Evolutionary conservation across 1,140 invertebrate species (phyloP), one percentile per base, ranked within the genome.

Genomic region (Drosophila pectinifera): DNA sequence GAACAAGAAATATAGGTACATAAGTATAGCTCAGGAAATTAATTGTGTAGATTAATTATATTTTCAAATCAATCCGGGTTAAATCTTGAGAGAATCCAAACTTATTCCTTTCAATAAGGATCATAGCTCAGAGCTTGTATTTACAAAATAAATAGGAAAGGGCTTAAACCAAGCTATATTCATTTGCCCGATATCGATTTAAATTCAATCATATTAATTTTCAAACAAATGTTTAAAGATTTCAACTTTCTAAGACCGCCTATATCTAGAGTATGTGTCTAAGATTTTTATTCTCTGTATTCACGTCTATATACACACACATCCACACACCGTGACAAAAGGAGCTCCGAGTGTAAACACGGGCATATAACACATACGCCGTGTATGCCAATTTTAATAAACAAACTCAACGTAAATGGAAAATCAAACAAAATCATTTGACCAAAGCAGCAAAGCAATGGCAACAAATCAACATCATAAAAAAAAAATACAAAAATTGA

Each of bases 321-420:
- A 48, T 16, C 18, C 41, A 28, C 20, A 56, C 20, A 56, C 14
- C 20, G 55, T 26, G 31, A 43, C 22, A 31, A 64, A 61, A 34
- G 42, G 49, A 42, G 38, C 18, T 64, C 38, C 48, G 62, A 76
- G 57, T 61, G 75, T 82, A 88, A 82, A 82, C 65, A 86, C 78
- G 59, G 69, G 26, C 62, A 76, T 64, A 79, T 88, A 70, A 77
- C 83, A 76, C 83, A 86, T 86, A 88, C 83, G 83, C 79, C 68
- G 62, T 73, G 83, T 86, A 83, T 86, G 83, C 83, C 83, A 86
- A 88, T 88, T 83, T 86, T 83, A 83, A 79, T 86, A 86, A 83
- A 86, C 83, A 86, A 86, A 86, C 83, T 79, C 63, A 73, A 63
- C 83, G 85, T 86, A 86, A 86, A 86, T 86, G 83, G 79, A 86